These are phyloP conservation scores for Brotula barbata DNA, from an alignment of 2,797 vertebrate genomes.

Conservation along the genomic window DNA sequence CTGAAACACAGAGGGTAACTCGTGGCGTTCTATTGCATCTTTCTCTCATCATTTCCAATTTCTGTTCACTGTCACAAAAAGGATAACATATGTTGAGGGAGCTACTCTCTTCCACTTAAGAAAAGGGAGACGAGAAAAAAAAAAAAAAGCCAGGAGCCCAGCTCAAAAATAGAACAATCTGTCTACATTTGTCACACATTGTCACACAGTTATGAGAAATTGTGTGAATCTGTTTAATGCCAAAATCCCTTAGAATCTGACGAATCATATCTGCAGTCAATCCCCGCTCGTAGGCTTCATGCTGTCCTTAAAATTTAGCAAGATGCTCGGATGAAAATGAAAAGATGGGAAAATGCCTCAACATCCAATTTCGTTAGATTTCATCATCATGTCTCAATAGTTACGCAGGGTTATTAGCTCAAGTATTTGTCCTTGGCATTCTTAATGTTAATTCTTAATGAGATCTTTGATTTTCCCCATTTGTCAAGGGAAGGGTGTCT, in stretches of 20 bases:
- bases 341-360: conserved; percentile 51
- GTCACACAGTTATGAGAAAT: conserved; percentile 56
- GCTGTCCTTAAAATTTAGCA: conserved; percentile 54
- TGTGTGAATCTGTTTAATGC: conserved; percentile 52
- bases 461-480: conserved; percentile 68
- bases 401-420: conserved; percentile 79
- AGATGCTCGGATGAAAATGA: conserved; percentile 60
- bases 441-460: conserved; percentile 78
- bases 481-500: conserved; percentile 12
- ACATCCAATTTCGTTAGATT: conserved; percentile 77
- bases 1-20: conserved; percentile 7
- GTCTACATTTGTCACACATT: conserved; percentile 63
- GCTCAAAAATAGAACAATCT: conserved; percentile 57
- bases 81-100: conserved; percentile 42
- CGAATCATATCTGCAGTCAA: conserved; percentile 52
- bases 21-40: conserved; percentile 47
- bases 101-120: conserved; percentile 30
- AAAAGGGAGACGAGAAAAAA: conserved; percentile 19
- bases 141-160: conserved; percentile 17
- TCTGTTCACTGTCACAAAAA: conserved; percentile 54
- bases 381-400: conserved; percentile 76
- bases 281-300: conserved; percentile 42
- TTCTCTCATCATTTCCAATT: conserved; percentile 59
- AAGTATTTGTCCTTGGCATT: conserved; percentile 81
- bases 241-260: conserved; percentile 60